These are phyloP conservation scores for Astur gentilis DNA, from an alignment of 2,113 vertebrate species.

Conservation along the genomic window DNA sequence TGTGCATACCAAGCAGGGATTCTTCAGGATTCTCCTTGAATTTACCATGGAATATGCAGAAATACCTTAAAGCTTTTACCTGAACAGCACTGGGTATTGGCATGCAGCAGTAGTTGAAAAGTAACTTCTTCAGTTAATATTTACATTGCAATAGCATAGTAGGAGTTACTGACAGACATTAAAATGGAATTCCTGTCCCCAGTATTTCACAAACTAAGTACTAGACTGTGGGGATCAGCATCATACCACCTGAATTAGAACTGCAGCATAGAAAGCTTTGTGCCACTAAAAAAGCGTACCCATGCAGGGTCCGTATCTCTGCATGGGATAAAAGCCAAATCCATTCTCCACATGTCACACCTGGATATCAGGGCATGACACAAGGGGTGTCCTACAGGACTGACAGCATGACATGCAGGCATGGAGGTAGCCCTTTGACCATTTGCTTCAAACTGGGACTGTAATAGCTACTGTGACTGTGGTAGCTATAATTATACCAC, in stretches of 20 bases:
- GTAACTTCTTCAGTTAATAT: not conserved
- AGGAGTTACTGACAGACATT: not conserved
- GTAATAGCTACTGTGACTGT: not conserved
- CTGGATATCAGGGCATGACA: not conserved
- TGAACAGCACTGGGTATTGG: not conserved
- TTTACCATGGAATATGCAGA: not conserved
- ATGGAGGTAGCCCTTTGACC: not conserved
- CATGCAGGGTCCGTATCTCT: accelerated
- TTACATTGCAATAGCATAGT: not conserved
- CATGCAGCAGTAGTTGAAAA: not conserved
- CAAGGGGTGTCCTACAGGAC: not conserved
- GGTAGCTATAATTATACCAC: not conserved
- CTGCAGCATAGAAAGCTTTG: not conserved
- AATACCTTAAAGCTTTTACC: not conserved
- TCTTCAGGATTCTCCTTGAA: not conserved
- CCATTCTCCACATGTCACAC: not conserved
- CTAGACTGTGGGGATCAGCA: not conserved
- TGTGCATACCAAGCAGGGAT: not conserved
- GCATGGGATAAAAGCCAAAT: not conserved
- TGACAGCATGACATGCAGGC: accelerated
- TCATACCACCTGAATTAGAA: not conserved
- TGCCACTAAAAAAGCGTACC: not conserved
- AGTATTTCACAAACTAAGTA: not conserved
- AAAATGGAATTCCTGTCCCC: not conserved
- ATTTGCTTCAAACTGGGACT: not conserved